Conservation (phyloP, 1,140 invertebrate species). For the Ceratitis capitata region DNA sequence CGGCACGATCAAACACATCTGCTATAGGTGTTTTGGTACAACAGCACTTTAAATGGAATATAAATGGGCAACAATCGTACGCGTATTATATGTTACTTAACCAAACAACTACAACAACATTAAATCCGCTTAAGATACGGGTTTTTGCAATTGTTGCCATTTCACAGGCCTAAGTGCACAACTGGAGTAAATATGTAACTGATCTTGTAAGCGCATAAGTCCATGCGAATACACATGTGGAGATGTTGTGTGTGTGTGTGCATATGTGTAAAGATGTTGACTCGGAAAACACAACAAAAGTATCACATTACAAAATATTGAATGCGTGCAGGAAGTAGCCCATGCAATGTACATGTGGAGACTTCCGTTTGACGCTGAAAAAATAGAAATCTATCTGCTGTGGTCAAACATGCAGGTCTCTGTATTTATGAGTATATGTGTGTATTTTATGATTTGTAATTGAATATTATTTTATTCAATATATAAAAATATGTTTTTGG, state of each 20-base stretch:
- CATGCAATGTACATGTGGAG: background rate
- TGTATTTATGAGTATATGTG: background rate
- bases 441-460: background rate
- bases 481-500: background rate
- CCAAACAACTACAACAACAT: background rate
- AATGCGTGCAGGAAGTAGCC: background rate
- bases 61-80: background rate
- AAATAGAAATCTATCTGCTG: background rate
- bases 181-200: background rate
- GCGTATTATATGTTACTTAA: background rate
- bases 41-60: background rate
- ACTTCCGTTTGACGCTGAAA: background rate
- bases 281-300: background rate
- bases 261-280: background rate
- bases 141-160: conserved; percentile 1
- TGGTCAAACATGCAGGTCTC: background rate
- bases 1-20: background rate
- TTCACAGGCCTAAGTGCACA: background rate
- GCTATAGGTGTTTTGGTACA: background rate
- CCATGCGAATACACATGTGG: background rate
- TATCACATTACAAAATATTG: background rate
- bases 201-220: background rate
- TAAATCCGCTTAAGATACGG: conserved; percentile 28
- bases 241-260: background rate
- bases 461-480: background rate